Conservation (phyloP, 2,113 vertebrate genomes). For the Zootoca vivipara region DNA sequence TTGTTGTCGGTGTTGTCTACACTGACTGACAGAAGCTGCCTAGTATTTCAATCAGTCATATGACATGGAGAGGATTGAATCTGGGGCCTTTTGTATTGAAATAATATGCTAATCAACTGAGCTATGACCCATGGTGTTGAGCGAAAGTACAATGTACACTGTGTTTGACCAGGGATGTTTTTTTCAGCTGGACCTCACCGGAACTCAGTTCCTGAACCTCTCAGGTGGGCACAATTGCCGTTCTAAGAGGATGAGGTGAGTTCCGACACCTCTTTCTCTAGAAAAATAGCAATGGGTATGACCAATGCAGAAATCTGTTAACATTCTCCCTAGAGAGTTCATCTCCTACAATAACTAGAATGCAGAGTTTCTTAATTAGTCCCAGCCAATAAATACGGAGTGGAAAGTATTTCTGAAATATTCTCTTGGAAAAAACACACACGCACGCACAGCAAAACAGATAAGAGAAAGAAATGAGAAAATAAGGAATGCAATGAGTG, state of each 20-base stretch:
- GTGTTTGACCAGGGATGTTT: no score
- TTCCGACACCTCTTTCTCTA: no score
- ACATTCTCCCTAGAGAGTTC: not conserved
- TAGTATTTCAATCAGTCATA: not conserved
- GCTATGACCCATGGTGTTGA: not conserved
- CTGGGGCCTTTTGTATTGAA: not conserved
- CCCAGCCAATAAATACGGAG: not conserved
- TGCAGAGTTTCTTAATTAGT: not conserved
- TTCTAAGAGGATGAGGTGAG: no score
- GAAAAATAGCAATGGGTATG: no score
- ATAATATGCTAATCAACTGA: not conserved
- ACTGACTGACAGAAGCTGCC: not conserved
- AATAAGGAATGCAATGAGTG: not conserved
- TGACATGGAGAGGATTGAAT: not conserved
- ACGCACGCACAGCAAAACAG: not conserved
- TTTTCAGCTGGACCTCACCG: no score
- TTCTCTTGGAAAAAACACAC: not conserved
- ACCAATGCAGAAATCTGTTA: not conserved
- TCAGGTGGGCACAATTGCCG: no score
- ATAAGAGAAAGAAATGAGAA: not conserved
- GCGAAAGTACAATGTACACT: not conserved
- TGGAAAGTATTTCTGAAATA: not conserved
- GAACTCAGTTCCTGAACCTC: no score
- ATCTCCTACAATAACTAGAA: not conserved
- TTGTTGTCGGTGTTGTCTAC: not conserved